These are phyloP conservation scores for Camponotus fellah DNA, from an alignment of 2,888 invertebrate species.

Conservation along the genomic window DNA sequence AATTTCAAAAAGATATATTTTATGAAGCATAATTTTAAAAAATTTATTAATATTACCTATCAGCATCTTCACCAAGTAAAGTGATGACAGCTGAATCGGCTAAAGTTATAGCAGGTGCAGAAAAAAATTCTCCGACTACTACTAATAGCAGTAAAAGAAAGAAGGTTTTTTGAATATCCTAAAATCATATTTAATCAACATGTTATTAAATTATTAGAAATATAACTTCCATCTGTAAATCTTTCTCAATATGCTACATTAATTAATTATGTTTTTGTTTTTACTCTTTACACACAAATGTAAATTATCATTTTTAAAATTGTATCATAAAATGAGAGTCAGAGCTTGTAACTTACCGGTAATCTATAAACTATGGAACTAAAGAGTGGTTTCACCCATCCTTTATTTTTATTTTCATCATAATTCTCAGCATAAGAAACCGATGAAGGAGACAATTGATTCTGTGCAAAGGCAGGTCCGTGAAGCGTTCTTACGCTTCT, in stretches of 20 bases:
- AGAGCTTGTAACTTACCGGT: constrained; percentile 80
- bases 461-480: constrained; percentile 87
- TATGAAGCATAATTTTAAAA: background rate
- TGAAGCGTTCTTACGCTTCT: constrained; percentile 68
- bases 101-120: constrained; percentile 97
- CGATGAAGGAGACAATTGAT: constrained; percentile 92
- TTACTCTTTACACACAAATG: background rate
- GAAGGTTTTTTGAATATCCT: constrained; percentile 98
- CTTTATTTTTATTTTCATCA: constrained; percentile 89
- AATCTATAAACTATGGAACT: constrained; percentile 96
- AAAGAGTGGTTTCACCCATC: constrained; percentile 96
- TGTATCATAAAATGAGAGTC: background rate
- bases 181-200: constrained; percentile 72
- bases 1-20: background rate
- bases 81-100: constrained; percentile 97
- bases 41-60: constrained; percentile 86
- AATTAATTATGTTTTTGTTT: background rate
- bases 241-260: background rate
- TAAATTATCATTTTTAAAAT: background rate
- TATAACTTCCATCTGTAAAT: background rate
- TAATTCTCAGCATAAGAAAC: constrained; percentile 93
- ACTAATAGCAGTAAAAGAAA: constrained; percentile 97
- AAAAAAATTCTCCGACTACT: constrained; percentile 98
- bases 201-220: constrained; percentile 3
- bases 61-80: constrained; percentile 95